These are phyloP conservation scores for Chrysemys picta DNA, from an alignment of 2,113 vertebrate species.

Conservation along the genomic window DNA sequence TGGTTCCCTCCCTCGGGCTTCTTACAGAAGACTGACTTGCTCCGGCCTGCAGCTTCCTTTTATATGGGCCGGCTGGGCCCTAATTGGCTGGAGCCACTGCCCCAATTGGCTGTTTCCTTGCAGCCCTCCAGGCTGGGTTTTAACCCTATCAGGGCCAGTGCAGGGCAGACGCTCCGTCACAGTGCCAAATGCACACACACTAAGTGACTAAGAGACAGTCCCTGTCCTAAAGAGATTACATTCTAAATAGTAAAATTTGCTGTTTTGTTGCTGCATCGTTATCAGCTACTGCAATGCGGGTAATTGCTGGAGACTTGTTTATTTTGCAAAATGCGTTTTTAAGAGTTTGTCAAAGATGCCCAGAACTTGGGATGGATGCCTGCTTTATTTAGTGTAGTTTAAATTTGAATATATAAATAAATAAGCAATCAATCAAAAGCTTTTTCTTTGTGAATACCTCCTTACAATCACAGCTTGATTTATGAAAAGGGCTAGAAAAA, in stretches of 20 bases:
- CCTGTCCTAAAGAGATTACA: neutral
- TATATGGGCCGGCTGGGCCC: too few relatives aligned
- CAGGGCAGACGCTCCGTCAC: too few relatives aligned
- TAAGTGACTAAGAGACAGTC: neutral
- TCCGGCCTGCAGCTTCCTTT: too few relatives aligned
- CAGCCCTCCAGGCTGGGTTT: too few relatives aligned
- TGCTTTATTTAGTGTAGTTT: neutral
- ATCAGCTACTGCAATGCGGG: neutral
- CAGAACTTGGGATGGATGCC: neutral
- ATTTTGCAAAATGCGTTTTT: neutral
- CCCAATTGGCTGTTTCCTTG: too few relatives aligned
- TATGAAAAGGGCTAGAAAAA: neutral
- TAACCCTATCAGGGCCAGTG: too few relatives aligned
- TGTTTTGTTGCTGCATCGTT: neutral
- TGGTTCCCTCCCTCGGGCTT: too few relatives aligned
- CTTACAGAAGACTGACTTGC: too few relatives aligned
- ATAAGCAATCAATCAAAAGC: neutral
- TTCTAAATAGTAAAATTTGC: neutral
- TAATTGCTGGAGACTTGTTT: neutral
- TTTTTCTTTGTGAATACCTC: neutral
- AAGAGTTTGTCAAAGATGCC: neutral
- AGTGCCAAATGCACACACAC: rapidly evolving
- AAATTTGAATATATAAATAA: neutral
- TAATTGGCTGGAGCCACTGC: too few relatives aligned
- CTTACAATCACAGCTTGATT: neutral